Conservation (phyloP, 2,888 invertebrate species). For the Fragum whitleyi region DNA sequence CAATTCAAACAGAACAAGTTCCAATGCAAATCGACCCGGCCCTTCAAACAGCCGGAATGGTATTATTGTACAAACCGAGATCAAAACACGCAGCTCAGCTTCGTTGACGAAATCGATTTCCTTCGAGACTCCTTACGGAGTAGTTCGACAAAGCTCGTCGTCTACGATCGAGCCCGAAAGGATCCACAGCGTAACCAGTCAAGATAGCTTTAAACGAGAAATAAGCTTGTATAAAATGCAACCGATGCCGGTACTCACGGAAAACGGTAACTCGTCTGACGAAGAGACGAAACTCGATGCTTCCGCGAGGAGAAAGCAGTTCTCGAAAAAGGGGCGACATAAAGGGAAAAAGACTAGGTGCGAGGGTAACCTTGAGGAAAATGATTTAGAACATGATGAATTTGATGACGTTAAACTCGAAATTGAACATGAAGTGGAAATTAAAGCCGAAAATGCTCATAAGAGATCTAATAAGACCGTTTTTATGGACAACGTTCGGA, state of each 20-base stretch:
- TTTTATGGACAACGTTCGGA: background rate
- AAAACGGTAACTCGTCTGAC: slow-evolving; percentile 41
- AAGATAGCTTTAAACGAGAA: slow-evolving; percentile 48
- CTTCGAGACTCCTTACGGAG: slow-evolving; percentile 58
- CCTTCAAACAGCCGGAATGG: slow-evolving; percentile 7
- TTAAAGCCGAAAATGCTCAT: background rate
- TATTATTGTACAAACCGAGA: background rate
- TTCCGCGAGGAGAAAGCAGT: background rate
- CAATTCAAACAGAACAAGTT: slow-evolving; percentile 6
- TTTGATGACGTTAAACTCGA: slow-evolving; percentile 2
- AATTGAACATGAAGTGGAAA: background rate
- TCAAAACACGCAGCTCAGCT: slow-evolving; percentile 10
- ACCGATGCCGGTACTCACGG: slow-evolving; percentile 47
- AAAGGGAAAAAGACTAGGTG: slow-evolving; percentile 21
- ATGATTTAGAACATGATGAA: slow-evolving; percentile 23
- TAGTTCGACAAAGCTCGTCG: slow-evolving; percentile 49
- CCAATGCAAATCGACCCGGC: slow-evolving; percentile 7
- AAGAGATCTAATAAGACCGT: background rate
- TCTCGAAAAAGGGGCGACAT: background rate
- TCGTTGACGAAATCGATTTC: slow-evolving; percentile 34
- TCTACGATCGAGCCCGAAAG: slow-evolving; percentile 45
- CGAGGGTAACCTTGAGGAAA: slow-evolving; percentile 22
- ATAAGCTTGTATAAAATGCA: slow-evolving; percentile 47
- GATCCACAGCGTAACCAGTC: slow-evolving; percentile 43
- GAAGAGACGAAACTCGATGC: slow-evolving; percentile 14